phyloP scores from a whole-genome alignment of 64 coral and sea anemone genomes.

The Montipora foliosa region DNA sequence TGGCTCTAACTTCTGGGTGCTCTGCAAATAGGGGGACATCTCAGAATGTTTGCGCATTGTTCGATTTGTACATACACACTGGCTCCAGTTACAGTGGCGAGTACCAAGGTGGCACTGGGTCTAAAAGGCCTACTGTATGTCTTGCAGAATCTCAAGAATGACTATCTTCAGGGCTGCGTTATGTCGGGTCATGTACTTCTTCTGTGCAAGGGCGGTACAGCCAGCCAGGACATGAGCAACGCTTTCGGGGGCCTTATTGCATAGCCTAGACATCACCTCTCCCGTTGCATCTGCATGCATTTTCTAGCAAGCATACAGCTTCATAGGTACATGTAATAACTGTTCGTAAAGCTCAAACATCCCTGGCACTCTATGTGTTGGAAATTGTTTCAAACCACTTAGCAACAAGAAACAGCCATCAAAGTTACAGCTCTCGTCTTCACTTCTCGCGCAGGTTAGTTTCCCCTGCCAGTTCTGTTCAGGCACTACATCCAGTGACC shows the following conservation, averaged over 20 bases:
- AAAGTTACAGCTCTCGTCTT: no score
- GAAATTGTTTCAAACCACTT: background rate
- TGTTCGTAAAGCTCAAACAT: background rate
- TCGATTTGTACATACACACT: no score
- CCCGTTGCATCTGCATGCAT: no score
- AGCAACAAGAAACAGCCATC: constrained; percentile 28
- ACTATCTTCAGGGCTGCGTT: constrained; percentile 4
- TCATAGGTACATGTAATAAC: background rate
- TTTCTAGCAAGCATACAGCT: no score
- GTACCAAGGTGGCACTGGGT: constrained; percentile 25
- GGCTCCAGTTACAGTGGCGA: no score
- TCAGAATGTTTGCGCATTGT: no score
- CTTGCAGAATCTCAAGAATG: no score
- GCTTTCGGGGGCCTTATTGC: constrained; percentile 37
- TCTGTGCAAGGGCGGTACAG: background rate
- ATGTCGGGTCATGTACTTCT: background rate
- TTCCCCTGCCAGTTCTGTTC: background rate
- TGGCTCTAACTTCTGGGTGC: no score
- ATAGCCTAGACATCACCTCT: background rate
- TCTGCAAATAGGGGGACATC: no score
- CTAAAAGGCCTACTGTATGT: background rate
- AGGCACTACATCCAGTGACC: background rate
- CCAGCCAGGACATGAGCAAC: background rate
- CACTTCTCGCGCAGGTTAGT: no score
- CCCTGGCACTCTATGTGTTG: background rate